Base-by-base conservation (phyloP, 1,140 invertebrate species). In the Trichonephila clavipes region DNA sequence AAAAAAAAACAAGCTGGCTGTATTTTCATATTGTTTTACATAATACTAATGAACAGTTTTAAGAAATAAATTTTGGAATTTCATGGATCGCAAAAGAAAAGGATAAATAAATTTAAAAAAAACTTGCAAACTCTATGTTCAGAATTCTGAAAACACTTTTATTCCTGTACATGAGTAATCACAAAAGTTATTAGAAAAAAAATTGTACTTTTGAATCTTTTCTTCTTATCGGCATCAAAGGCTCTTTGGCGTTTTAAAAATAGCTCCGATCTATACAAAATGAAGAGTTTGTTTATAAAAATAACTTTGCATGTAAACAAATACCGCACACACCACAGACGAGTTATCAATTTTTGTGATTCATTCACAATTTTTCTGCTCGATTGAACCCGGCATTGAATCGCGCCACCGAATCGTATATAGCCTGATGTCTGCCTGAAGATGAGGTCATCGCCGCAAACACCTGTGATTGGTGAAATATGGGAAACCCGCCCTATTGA, bases 401-500 rank as follows among this genome's bases (percentile, higher is more conserved):
- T 90, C 69, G 89, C 89, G 89, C 89, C 89, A 90, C 89, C 18
- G 21, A n/a, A 69, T 89, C 64, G 28, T 21, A 72, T 82, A 90
- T 90, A 90, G 89, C 89, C 24, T 90, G 69, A 90, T 90, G 72
- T 89, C 88, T 69, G 88, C 51, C 18, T n/a, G 62, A 21, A 19
- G 10, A 82, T 90, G 89, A 90, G 89, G 58, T 90, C 89, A 90
- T 90, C 51, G 58, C 18, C 69, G 58, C 89, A 82, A 64, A 34
- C 24, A 19, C 2, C n/a, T 44, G 51, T 81, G 89, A 90, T 90
- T 90, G 72, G 69, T n/a, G 16, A 24, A 62, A 82, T 19, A 66
- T 24, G n/a, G 59, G 58, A 82, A 90, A 90, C 89, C 89, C 89
- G 77, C 89, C 89, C 89, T 90, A 90, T 90, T 90, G 89, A 90